Evolutionary conservation across 2,888 invertebrate species (phyloP), one percentile per base, ranked within the genome.

Genomic region (Drosophila recens): DNA sequence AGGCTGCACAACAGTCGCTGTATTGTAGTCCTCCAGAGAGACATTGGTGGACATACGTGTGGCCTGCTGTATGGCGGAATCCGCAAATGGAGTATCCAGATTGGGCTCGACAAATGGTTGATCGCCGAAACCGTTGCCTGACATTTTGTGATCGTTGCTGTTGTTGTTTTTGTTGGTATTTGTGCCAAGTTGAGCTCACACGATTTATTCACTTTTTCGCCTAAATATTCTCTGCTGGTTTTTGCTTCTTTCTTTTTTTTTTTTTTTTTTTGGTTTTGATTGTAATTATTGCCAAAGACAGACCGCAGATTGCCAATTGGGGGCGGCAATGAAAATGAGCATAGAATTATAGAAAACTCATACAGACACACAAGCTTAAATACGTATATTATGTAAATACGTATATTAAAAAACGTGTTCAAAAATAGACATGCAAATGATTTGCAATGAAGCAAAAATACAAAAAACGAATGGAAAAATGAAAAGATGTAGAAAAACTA

Each of bases 101-200:
- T 96, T 96, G 79, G 98, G 98, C 93, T 98, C 98, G 84, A 97
- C 97, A 94, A 99, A 99, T 75, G 99, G 99, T 94, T 99, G 99
- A 93, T 97, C 98, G 91, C 98, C 98, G 92, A 98, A 97, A 90
- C 96, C 96, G 75, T 91, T 91, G 90, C 96, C 96, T 72, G 91
- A 92, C 92, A 92, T 92, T 71, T 82, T 76, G 15, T 34, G 45
- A 6, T 36, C 38, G 46, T 30, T 52, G 5, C 38, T 56, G 38
- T 9, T 17, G n/a, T n/a, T 53, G n/a, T 42, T 36, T n/a, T 42
- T 42, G 40, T 36, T 57, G 34, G 38, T 42, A 36, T 40, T 57
- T 58, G 62, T 67, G 74, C 74, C 62, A 66, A 64, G 23, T 46
- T 49, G n/a, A 56, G 27, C 33, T 46, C 53, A 54, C 36, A 59